These are phyloP conservation scores for Odontocerum albicorne DNA, from an alignment of 2,888 invertebrate species.

Conservation along the genomic window DNA sequence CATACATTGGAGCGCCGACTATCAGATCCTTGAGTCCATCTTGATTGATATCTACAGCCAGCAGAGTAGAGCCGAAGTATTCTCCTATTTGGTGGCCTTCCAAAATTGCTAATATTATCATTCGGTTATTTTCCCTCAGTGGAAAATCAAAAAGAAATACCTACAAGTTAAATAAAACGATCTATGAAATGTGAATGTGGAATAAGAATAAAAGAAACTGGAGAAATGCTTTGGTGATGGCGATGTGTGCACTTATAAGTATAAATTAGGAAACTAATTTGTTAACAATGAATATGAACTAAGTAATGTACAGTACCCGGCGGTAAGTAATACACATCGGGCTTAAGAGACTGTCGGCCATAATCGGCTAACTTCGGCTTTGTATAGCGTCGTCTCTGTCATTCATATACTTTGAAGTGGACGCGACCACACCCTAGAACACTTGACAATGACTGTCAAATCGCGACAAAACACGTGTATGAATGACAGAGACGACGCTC, in stretches of 20 bases:
- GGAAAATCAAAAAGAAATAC: slow-evolving; percentile 51
- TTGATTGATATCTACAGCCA: slow-evolving; percentile 59
- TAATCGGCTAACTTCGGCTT: too few relatives aligned
- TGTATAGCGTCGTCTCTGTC: too few relatives aligned
- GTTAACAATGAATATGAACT: background rate
- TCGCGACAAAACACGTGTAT: too few relatives aligned
- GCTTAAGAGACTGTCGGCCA: too few relatives aligned
- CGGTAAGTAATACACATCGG: too few relatives aligned
- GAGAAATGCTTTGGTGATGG: background rate
- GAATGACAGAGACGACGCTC: too few relatives aligned
- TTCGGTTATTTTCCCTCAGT: slow-evolving; percentile 40
- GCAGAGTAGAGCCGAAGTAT: slow-evolving; percentile 64
- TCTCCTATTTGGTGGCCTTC: slow-evolving; percentile 59
- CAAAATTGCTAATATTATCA: slow-evolving; percentile 39
- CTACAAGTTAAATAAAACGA: slow-evolving; percentile 39
- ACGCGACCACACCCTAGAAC: too few relatives aligned
- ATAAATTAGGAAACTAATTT: background rate
- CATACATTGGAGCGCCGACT: slow-evolving; percentile 64
- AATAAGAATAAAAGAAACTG: background rate
- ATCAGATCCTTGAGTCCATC: slow-evolving; percentile 63
- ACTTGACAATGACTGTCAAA: too few relatives aligned
- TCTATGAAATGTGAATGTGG: background rate
- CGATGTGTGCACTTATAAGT: background rate
- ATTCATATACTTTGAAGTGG: too few relatives aligned
- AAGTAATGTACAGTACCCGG: background rate